Percentiles rank a stretch among this genome's conserved stretches.
These are phyloP conservation scores for Micromesistius poutassou DNA, from an alignment of 2,797 vertebrate species.

Conservation along the genomic window DNA sequence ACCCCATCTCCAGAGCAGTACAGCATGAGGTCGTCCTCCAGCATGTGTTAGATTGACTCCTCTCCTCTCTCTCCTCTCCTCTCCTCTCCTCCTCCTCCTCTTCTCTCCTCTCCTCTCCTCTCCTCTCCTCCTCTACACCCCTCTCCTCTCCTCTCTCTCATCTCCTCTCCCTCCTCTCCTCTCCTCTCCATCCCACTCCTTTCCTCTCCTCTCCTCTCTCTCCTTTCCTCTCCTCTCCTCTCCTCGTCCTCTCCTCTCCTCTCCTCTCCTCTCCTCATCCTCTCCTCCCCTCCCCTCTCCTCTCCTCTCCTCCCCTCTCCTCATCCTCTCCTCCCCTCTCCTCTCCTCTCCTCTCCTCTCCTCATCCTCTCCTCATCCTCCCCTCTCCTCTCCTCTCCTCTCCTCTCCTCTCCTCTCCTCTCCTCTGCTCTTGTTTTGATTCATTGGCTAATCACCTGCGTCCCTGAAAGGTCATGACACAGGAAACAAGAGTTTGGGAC, in stretches of 20 bases:
- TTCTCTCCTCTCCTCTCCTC: no score
- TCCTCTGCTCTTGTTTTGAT: neutral
- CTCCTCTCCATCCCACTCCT: no score
- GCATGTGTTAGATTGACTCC: neutral
- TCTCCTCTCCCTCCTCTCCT: no score
- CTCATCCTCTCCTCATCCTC: no score
- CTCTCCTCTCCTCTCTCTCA: no score
- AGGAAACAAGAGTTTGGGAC: slow-evolving; percentile 2
- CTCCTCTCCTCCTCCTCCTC: no score
- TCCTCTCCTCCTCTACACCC: no score
- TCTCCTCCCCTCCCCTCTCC: slow-evolving; percentile 9
- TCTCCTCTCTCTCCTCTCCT: neutral
- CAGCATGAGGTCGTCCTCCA: neutral
- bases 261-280: neutral
- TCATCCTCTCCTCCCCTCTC: neutral
- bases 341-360: no score
- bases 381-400: no score
- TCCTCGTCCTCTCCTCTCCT: neutral
- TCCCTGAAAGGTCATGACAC: neutral
- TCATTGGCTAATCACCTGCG: neutral
- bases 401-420: no score
- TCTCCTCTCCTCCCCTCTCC: neutral
- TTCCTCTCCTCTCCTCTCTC: no score
- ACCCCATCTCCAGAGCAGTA: neutral
- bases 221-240: neutral